phyloP scores from a whole-genome alignment of 2,797 vertebrate species.

The Chiroxiphia lanceolata region DNA sequence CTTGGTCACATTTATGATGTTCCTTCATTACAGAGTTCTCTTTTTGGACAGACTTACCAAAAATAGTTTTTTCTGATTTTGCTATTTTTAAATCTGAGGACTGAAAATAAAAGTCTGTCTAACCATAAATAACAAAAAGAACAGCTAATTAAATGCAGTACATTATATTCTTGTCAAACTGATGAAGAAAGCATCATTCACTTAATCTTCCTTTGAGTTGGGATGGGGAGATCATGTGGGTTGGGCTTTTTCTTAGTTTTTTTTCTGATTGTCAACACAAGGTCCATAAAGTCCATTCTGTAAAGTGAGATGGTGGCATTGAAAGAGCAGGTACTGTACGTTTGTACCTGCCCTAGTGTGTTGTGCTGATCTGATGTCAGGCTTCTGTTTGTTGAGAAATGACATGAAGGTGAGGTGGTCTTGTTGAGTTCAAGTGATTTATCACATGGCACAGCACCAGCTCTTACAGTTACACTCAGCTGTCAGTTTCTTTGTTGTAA shows the following conservation, averaged over 20 bases:
- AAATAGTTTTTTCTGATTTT: neutral
- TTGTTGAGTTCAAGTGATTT: slow-evolving; percentile 40
- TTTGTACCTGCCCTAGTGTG: neutral
- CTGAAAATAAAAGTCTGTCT: neutral
- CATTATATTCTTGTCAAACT: neutral
- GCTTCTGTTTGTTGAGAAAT: slow-evolving; percentile 22
- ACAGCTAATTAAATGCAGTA: neutral
- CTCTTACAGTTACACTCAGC: neutral
- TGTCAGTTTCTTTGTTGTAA: slow-evolving; percentile 43
- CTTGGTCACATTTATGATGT: neutral
- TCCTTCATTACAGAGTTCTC: neutral
- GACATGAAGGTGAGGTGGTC: slow-evolving; percentile 10
- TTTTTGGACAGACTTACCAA: neutral
- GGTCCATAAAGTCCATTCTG: neutral
- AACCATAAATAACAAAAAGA: neutral
- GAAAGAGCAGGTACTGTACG: neutral
- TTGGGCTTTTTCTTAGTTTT: neutral
- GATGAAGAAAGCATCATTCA: neutral
- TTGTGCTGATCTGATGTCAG: neutral
- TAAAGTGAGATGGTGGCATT: neutral
- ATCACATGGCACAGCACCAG: neutral
- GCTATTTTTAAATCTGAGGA: neutral
- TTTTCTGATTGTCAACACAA: neutral
- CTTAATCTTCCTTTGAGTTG: neutral
- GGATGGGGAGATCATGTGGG: rapidly evolving